Evolutionary conservation across 1,140 invertebrate genomes (phyloP).

Genomic region (Nixonia krombeini): DNA sequence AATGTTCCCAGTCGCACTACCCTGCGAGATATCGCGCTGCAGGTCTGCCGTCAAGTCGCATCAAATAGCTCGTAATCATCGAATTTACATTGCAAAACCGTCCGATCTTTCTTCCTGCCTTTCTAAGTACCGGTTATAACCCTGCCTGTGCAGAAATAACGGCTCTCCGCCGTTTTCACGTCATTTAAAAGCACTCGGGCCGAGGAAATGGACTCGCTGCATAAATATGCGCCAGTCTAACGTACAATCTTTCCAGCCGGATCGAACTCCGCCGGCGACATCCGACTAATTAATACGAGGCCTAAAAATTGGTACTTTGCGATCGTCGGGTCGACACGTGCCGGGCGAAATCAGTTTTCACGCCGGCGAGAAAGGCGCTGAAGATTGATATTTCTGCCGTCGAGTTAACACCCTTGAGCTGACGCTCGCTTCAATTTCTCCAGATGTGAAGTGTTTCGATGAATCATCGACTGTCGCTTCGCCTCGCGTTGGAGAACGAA

Average conservation of each 20-base stretch:
- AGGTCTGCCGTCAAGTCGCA: constrained; percentile 18
- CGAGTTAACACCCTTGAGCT: no score
- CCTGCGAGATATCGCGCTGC: not conserved
- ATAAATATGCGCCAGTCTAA: no score
- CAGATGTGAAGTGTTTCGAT: no score
- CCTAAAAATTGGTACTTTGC: not conserved
- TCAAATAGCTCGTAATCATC: constrained; percentile 39
- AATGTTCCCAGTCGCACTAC: not conserved
- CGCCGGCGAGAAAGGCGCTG: no score
- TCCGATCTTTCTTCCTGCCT: constrained; percentile 36
- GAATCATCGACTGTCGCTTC: no score
- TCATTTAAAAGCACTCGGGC: constrained; percentile 37
- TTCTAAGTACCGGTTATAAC: constrained; percentile 46
- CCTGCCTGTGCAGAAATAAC: constrained; percentile 38
- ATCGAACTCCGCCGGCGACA: no score
- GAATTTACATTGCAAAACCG: constrained; percentile 47
- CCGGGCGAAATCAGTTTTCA: no score
- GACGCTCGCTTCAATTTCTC: no score
- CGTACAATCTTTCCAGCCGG: no score
- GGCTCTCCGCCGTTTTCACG: constrained; percentile 23
- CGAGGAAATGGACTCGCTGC: constrained; percentile 38
- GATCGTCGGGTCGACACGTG: no score
- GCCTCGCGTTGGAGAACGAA: no score
- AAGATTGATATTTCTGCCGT: no score
- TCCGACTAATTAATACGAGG: not conserved